Base-by-base conservation (phyloP, 2,888 invertebrate species). In the Andricus quercusramuli region DNA sequence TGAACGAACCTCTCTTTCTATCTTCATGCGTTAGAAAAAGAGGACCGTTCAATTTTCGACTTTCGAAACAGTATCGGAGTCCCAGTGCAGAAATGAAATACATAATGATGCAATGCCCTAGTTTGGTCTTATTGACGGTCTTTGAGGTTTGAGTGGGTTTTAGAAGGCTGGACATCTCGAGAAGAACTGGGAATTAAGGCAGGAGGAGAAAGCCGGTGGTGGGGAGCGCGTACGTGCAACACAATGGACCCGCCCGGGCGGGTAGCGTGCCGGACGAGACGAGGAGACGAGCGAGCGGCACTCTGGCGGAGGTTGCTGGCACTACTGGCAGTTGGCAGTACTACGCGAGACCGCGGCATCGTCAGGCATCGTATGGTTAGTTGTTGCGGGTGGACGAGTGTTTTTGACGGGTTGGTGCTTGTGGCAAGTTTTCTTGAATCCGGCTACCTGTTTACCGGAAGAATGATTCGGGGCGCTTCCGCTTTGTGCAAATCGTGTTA, bases 261-360 rank as follows among this genome's bases (percentile, higher is more conserved):
- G 44, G 44, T 44, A 44, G 44, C 44, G 44, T 15, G 15, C 44
- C 11, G 13, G 2, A 15, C 44, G 44, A 44, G 44, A 11, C 68
- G 74, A 64, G 79, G 44, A 44, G 44, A 11, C 68, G 74, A 64
- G 79, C 76, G 77, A 64, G 76, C 79, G 62, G 77, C 80, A 74
- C 70, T 78, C 80, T 70, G 51, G 79, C 32, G 81, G 80, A 77
- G 37, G 44, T 78, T 64, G 47, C 56, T 44, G 17, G 76, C 79
- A 83, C 84, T 81, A 83, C 15, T 25, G 47, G 11, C 65, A n/a
- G 47, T 64, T 80, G 66, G 65, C 83, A 82, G 82, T 84, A 76
- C 78, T 79, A 78, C 82, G 79, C 79, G 67, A 78, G 81, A 74
- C 64, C 77, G 82, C 79, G 79, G 83, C 78, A 82, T 84, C 65